A percentile compares a stretch with the other conserved stretches of the same genome.
Conservation (phyloP, 2,797 vertebrate species). For the Enteromius anoplus region DNA sequence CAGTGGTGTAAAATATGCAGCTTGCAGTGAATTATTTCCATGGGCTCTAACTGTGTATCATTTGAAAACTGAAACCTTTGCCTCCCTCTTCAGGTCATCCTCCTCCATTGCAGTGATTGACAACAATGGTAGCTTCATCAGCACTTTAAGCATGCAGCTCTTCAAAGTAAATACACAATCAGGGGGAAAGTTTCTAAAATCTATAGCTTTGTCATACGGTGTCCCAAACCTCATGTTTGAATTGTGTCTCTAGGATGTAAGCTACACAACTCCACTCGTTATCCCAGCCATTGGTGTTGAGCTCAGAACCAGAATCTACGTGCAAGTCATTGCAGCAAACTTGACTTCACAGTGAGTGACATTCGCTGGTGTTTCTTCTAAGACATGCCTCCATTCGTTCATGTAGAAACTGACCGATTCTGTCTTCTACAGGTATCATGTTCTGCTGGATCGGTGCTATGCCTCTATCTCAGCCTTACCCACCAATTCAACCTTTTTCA, state of each 20-base stretch:
- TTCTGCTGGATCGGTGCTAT: conserved; percentile 76
- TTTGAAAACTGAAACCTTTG: not conserved
- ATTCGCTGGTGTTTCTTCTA: not conserved
- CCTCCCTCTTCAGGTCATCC: conserved; percentile 65
- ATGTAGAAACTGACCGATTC: not conserved
- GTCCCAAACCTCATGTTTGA: not conserved
- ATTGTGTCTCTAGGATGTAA: conserved; percentile 66
- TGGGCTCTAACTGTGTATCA: not conserved
- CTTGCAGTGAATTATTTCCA: not conserved
- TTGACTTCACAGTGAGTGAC: conserved; percentile 75
- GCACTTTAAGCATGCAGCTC: conserved; percentile 75
- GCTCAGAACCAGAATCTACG: conserved; percentile 70
- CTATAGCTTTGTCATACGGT: not conserved
- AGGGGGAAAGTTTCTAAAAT: not conserved
- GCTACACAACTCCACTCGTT: conserved; percentile 66
- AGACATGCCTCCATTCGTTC: not conserved
- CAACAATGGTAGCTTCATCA: conserved; percentile 80
- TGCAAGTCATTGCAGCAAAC: conserved; percentile 74
- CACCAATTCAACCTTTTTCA: conserved; percentile 72
- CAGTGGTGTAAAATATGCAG: not conserved
- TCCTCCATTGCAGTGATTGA: conserved; percentile 75
- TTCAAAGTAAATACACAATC: conserved; percentile 64
- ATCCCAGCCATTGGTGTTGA: conserved; percentile 72
- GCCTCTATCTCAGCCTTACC: conserved; percentile 70
- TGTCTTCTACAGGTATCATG: conserved; percentile 69